Base-by-base conservation (phyloP, 2,888 invertebrate species). In the Balanococcus diminutus region DNA sequence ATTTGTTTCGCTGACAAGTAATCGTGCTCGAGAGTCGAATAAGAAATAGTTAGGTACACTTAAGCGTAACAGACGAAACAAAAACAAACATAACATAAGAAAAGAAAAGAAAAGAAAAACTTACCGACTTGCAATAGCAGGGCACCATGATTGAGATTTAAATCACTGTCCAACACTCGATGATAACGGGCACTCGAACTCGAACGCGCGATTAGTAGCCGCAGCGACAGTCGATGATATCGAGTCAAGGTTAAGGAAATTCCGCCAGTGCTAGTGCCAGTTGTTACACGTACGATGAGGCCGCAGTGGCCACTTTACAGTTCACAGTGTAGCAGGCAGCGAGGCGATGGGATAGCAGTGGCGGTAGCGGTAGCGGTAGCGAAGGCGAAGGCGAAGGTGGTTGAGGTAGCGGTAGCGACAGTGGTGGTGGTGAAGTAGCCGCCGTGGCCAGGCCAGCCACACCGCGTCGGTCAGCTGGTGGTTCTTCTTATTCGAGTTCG, bases 191-290 rank as follows among this genome's bases (percentile, higher is more conserved):
- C 32, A 32, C 31, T 83, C 32, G 82, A 82, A 19, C 42, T n/a
- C n/a, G 51, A 61, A 28, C 51, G 56, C 83, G 83, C 83, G 56
- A 83, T 83, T 83, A 83, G 61, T 32, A 61, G 28, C 56, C 61
- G 25, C 46, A 82, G 82, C 82, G 36, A 39, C 14, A 82, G n/a
- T 25, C 82, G 28, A 28, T 56, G 82, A n/a, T n/a, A n/a, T 61
- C 51, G 83, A 83, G 83, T 83, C 83, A 83, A 83, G 83, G 83
- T 83, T 83, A 51, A 83, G 83, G 83, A 83, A 83, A 83, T 83
- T 83, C 56, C 83, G 83, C 83, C 83, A 83, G 83, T 56, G 61
- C 56, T 83, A 61, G 31, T 61, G 83, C 83, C 83, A 83, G 83
- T 56, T 83, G 11, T 82, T n/a, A n/a, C n/a, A n/a, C n/a, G n/a